Percentiles rank a stretch among this genome's conserved stretches.
Evolutionary conservation across 2,113 vertebrate species (phyloP).

Genomic region (Turnix velox): DNA sequence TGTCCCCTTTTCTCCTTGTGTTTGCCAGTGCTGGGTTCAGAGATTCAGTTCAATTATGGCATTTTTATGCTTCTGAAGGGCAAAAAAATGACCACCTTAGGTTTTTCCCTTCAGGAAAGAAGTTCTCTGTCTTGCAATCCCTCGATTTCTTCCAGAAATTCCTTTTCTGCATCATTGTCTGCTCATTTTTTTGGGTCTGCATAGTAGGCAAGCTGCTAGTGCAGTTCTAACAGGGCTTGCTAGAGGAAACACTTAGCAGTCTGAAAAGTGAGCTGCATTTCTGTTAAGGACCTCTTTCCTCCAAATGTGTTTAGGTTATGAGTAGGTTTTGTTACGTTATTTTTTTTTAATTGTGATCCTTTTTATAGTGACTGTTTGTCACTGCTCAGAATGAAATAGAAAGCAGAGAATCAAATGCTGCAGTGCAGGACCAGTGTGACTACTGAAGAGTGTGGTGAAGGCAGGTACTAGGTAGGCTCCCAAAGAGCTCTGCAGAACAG

Average conservation of each 20-base stretch:
- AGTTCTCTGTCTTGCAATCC: neutral
- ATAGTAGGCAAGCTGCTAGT: neutral
- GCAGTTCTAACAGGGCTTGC: neutral
- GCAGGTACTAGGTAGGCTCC: neutral
- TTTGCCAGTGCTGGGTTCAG: neutral
- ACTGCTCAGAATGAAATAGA: neutral
- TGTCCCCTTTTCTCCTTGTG: neutral
- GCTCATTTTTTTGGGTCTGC: neutral
- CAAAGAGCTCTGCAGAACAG: neutral
- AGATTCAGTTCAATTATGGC: neutral
- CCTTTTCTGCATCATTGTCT: neutral
- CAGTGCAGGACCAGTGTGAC: neutral
- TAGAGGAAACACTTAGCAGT: rapidly evolving
- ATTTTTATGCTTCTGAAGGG: neutral
- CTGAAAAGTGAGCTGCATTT: too few species aligned
- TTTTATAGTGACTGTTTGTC: neutral
- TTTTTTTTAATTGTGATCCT: rapidly evolving
- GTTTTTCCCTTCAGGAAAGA: neutral
- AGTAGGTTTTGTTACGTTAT: too few species aligned
- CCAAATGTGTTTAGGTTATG: neutral
- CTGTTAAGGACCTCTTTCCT: neutral
- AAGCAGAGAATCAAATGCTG: neutral
- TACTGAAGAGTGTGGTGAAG: neutral
- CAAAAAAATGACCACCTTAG: neutral
- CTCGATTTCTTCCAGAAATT: neutral